phyloP scores from a whole-genome alignment of 2,888 invertebrate species.

The Conus canariensis region DNA sequence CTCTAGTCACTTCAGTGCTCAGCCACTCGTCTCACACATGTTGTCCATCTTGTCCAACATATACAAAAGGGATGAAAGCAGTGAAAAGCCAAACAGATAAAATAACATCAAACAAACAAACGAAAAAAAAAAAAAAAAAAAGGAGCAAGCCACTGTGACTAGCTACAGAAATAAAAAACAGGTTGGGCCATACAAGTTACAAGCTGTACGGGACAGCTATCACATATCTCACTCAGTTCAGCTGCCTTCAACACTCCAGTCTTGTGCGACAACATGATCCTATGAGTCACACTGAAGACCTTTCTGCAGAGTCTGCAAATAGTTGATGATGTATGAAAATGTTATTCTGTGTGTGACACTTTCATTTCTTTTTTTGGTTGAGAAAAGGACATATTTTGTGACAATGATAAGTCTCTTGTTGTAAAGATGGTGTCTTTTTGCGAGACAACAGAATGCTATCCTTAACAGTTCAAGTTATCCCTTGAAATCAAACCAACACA shows the following conservation, averaged over 20 bases:
- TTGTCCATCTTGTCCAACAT: neutral
- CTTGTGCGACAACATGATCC: too few relatives aligned
- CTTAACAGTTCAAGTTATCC: too few relatives aligned
- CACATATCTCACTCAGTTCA: neutral
- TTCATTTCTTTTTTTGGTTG: too few relatives aligned
- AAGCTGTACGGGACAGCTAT: neutral
- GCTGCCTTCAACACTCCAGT: neutral
- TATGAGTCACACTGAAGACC: too few relatives aligned
- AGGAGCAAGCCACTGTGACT: neutral
- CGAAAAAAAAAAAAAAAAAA: neutral
- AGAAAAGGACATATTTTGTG: too few relatives aligned
- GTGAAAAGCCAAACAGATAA: neutral
- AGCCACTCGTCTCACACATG: neutral
- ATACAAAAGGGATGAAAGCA: neutral
- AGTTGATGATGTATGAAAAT: too few relatives aligned
- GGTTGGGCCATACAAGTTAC: neutral
- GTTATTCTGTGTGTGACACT: too few relatives aligned
- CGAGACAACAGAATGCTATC: too few relatives aligned
- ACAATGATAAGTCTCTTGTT: too few relatives aligned
- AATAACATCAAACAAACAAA: neutral
- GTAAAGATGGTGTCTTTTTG: too few relatives aligned
- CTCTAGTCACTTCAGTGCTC: neutral
- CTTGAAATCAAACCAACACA: too few relatives aligned
- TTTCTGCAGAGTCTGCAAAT: too few relatives aligned
- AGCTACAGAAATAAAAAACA: neutral